Percentiles rank a stretch among this genome's conserved stretches.
These are phyloP conservation scores for Drosophila bocqueti DNA, from an alignment of 1,140 invertebrate species.

Conservation along the genomic window DNA sequence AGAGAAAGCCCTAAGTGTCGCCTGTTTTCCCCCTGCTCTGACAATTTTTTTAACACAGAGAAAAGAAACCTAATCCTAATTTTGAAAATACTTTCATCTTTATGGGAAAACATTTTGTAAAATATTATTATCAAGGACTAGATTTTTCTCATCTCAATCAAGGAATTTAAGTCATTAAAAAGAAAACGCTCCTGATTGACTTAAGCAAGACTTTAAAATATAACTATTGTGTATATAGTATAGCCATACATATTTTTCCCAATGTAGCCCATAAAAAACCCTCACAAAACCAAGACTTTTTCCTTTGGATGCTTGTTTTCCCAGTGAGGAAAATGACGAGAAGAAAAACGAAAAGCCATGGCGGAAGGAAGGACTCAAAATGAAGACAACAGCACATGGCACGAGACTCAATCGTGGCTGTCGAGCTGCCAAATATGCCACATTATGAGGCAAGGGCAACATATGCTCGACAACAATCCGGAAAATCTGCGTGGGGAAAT, in stretches of 20 bases:
- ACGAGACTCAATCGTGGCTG: slow-evolving; percentile 47
- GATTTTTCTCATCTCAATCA: neutral
- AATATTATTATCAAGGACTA: rapidly evolving
- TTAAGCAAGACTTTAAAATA: neutral
- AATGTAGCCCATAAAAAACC: neutral
- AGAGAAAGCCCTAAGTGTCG: slow-evolving; percentile 51
- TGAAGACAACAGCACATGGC: slow-evolving; percentile 62
- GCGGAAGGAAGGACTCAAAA: slow-evolving; percentile 59
- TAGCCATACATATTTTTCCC: neutral
- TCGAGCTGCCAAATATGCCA: slow-evolving; percentile 68
- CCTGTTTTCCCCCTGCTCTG: neutral
- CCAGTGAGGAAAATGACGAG: slow-evolving; percentile 28
- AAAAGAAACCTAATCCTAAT: neutral
- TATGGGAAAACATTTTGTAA: no score
- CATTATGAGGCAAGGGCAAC: slow-evolving; percentile 80
- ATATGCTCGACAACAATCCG: slow-evolving; percentile 70
- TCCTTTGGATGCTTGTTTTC: neutral
- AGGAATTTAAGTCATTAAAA: neutral
- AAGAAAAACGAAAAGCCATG: slow-evolving; percentile 18
- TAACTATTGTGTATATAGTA: no score
- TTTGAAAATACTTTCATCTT: neutral
- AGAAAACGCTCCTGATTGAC: no score
- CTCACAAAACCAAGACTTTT: neutral
- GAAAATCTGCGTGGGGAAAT: slow-evolving; percentile 57
- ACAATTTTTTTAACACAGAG: neutral